phyloP scores from a whole-genome alignment of 2,888 invertebrate species.

The Cataglyphis rosenhaueri region DNA sequence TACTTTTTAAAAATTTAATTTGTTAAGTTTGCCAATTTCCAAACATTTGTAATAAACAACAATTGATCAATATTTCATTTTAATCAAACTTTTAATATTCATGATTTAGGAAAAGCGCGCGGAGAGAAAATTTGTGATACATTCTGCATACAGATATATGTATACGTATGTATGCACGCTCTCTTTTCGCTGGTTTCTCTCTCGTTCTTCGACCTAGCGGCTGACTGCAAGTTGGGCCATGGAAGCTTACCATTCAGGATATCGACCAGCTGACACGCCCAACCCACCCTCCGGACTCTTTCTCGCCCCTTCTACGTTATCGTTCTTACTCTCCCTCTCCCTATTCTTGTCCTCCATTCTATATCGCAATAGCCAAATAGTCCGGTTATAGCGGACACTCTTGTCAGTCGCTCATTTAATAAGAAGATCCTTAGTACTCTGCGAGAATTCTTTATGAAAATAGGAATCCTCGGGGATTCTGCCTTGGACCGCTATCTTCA shows the following conservation, averaged over 20 bases:
- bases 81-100: background rate
- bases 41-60: background rate
- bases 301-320: conserved; percentile 16
- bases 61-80: conserved; percentile 10
- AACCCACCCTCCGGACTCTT: conserved; percentile 65
- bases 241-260: conserved; percentile 80
- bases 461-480: conserved; percentile 65
- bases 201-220: conserved; percentile 52
- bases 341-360: conserved; percentile 28
- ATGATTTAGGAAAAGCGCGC: background rate
- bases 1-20: background rate
- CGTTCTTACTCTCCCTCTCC: conserved; percentile 56
- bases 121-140: conserved; percentile 22
- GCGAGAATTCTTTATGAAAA: conserved; percentile 68
- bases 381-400: conserved; percentile 67
- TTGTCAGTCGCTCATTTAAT: conserved; percentile 69
- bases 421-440: conserved; percentile 61
- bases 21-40: background rate
- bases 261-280: conserved; percentile 83
- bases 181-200: conserved; percentile 34
- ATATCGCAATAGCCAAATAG: conserved; percentile 69
- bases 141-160: conserved; percentile 16
- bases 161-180: conserved; percentile 25
- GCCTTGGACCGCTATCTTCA: conserved; percentile 65
- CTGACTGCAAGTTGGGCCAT: conserved; percentile 72